Evolutionary conservation across 1,140 invertebrate species (phyloP).

Genomic region (Tyrophagus putrescentiae): DNA sequence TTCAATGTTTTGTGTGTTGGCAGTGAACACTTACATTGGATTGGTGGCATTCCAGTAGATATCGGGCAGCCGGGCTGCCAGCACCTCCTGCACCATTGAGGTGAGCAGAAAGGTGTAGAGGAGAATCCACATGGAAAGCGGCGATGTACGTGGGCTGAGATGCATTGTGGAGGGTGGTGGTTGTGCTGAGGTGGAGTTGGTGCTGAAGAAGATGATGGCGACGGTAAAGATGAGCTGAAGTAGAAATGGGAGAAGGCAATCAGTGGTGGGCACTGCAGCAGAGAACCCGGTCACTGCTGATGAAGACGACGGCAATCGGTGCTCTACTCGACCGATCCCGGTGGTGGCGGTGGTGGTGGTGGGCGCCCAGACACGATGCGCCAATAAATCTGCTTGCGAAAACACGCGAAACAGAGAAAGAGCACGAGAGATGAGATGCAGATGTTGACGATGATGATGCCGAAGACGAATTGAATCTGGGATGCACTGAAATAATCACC

Average conservation of each 20-base stretch:
- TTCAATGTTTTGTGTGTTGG: too few species aligned
- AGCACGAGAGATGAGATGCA: not conserved
- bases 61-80: conserved; percentile 36
- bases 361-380: too few species aligned
- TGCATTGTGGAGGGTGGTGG: not conserved
- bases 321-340: not conserved
- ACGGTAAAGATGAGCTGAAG: not conserved
- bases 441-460: not conserved
- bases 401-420: too few species aligned
- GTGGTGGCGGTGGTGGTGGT: too few species aligned
- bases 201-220: not conserved
- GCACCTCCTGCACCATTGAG: not conserved
- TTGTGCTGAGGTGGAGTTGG: not conserved
- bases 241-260: not conserved
- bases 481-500: too few species aligned
- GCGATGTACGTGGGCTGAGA: not conserved
- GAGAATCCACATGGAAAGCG: not conserved
- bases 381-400: too few species aligned
- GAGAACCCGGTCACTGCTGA: not conserved
- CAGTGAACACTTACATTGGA: conserved; percentile 40
- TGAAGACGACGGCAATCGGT: not conserved
- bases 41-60: conserved; percentile 47
- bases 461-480: too few species aligned
- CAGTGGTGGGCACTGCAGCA: not conserved
- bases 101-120: not conserved